phyloP scores from a whole-genome alignment of 1,140 invertebrate genomes.

The Drosophila ogumai region DNA sequence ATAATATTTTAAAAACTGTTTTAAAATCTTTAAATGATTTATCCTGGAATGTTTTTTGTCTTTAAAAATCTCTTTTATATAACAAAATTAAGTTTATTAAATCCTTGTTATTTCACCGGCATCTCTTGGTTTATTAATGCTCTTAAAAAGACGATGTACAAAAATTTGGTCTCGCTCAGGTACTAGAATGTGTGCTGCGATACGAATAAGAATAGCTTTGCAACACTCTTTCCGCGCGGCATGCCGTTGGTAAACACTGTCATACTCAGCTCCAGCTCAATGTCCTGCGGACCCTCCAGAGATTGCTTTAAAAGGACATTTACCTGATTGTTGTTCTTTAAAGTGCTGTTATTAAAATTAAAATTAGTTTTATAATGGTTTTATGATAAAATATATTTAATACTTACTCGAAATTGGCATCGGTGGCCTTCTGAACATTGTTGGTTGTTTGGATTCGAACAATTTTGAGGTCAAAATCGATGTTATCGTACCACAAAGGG shows the following conservation, averaged over 20 bases:
- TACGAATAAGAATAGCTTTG: constrained; percentile 93
- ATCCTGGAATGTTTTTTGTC: too few species aligned
- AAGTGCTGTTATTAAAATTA: constrained; percentile 79
- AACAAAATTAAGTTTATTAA: neutral
- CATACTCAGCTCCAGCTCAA: constrained; percentile 94
- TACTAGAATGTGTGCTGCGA: constrained; percentile 91
- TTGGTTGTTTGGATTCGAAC: constrained; percentile 86
- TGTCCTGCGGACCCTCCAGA: constrained; percentile 94
- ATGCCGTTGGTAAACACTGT: constrained; percentile 90
- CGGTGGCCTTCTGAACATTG: constrained; percentile 87
- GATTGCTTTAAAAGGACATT: constrained; percentile 89
- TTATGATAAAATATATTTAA: neutral
- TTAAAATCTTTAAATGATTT: neutral
- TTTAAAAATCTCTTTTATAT: too few species aligned
- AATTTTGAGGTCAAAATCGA: constrained; percentile 80
- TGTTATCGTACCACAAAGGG: constrained; percentile 88
- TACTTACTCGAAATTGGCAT: constrained; percentile 89
- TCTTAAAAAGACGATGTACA: constrained; percentile 3
- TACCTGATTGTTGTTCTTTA: constrained; percentile 88
- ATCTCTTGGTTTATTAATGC: neutral
- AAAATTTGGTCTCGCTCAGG: neutral
- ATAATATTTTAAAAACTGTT: neutral
- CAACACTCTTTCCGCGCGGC: constrained; percentile 92
- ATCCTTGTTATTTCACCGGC: neutral
- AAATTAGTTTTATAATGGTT: neutral